A percentile compares a stretch with the other conserved stretches of the same genome.
Evolutionary conservation across 2,797 vertebrate genomes (phyloP).

Genomic region (Aeoliscus strigatus): DNA sequence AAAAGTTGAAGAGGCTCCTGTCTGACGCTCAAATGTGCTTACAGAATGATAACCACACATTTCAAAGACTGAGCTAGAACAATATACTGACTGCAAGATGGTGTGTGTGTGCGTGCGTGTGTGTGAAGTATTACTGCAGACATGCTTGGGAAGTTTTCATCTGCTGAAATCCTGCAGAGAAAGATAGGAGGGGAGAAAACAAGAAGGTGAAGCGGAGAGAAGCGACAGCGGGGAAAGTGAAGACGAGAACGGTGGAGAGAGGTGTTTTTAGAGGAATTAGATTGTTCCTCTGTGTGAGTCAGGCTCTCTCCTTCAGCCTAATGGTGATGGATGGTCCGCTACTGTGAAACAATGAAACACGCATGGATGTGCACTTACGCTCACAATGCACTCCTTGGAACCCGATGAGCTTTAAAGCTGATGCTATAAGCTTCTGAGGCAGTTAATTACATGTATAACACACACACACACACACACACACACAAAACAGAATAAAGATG

Average conservation of each 20-base stretch:
- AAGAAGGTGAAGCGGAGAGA: constrained; percentile 40
- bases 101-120: constrained; percentile 18
- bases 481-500: no score
- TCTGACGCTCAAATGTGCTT: constrained; percentile 45
- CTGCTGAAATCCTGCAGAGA: constrained; percentile 58
- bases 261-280: constrained; percentile 67
- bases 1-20: constrained; percentile 41
- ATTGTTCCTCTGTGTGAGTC: constrained; percentile 70
- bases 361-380: constrained; percentile 18
- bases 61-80: constrained; percentile 35
- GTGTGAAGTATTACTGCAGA: constrained; percentile 65
- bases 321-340: constrained; percentile 69
- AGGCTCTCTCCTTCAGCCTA: constrained; percentile 53
- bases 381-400: constrained; percentile 6
- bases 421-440: no score
- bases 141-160: constrained; percentile 70
- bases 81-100: constrained; percentile 39
- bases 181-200: constrained; percentile 29
- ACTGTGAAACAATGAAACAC: constrained; percentile 65
- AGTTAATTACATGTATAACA: no score
- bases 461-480: no score
- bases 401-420: no score
- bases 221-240: constrained; percentile 40
- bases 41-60: constrained; percentile 53
- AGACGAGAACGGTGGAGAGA: constrained; percentile 51